Conservation (phyloP, 2,888 invertebrate genomes). For the Synanthedon myopaeformis region DNA sequence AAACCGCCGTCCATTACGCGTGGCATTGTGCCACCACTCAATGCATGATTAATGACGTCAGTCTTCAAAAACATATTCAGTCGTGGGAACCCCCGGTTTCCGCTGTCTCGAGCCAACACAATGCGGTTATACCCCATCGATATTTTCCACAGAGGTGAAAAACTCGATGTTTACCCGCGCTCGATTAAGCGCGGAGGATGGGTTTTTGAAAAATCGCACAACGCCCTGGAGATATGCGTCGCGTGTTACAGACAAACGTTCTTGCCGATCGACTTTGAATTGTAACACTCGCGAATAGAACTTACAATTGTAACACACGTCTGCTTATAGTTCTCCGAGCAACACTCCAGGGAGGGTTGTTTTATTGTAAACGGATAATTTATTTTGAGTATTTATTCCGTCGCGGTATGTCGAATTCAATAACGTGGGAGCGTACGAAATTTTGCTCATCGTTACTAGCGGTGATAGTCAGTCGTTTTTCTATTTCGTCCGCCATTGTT, state of each 20-base stretch:
- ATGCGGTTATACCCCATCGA: constrained; percentile 39
- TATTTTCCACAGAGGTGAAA: constrained; percentile 56
- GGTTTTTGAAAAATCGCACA: constrained; percentile 51
- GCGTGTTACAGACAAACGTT: constrained; percentile 27
- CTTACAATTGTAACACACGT: constrained; percentile 11
- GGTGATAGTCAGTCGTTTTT: constrained; percentile 11
- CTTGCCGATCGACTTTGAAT: constrained; percentile 13
- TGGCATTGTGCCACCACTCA: constrained; percentile 48
- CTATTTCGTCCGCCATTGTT: constrained; percentile 1
- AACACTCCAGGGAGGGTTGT: constrained; percentile 37
- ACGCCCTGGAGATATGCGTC: constrained; percentile 29
- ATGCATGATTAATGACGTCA: constrained; percentile 60
- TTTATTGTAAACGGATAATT: constrained; percentile 68
- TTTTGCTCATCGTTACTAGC: constrained; percentile 23
- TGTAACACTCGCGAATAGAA: constrained; percentile 15
- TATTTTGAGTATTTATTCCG: constrained; percentile 64
- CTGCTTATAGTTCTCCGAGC: constrained; percentile 13
- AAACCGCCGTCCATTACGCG: constrained; percentile 48
- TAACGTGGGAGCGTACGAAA: constrained; percentile 25
- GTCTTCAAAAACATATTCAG: constrained; percentile 52
- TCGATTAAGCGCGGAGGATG: constrained; percentile 60
- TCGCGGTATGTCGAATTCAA: constrained; percentile 44
- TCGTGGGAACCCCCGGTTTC: constrained; percentile 43
- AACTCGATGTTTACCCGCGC: constrained; percentile 62
- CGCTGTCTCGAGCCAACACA: constrained; percentile 34